Percentiles rank a stretch among this genome's conserved stretches.
Evolutionary conservation across 1,140 invertebrate genomes (phyloP).

Genomic region (Gonatopus flavifemur): DNA sequence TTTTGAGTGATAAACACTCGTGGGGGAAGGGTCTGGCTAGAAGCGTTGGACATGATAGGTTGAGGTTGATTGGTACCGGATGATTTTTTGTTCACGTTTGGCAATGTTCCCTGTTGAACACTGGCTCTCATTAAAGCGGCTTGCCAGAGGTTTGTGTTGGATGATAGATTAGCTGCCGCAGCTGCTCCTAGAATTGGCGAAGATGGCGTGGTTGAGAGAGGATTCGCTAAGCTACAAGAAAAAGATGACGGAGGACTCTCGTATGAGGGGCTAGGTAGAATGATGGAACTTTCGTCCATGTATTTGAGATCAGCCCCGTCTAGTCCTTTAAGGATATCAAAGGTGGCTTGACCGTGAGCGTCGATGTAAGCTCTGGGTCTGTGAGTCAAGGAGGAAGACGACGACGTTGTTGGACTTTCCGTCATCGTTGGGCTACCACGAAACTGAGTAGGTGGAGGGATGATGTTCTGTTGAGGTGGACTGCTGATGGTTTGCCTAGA

Average conservation of each 20-base stretch:
- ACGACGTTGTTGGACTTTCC: slow-evolving; percentile 53
- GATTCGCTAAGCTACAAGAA: slow-evolving; percentile 57
- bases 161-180: slow-evolving; percentile 46
- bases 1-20: slow-evolving; percentile 55
- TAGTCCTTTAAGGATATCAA: slow-evolving; percentile 74
- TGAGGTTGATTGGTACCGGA: slow-evolving; percentile 4
- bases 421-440: slow-evolving; percentile 68
- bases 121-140: slow-evolving; percentile 70
- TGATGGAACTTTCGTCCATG: slow-evolving; percentile 89
- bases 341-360: slow-evolving; percentile 62
- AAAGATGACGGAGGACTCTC: slow-evolving; percentile 73
- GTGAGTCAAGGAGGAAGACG: slow-evolving; percentile 62
- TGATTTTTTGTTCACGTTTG: background rate
- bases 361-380: slow-evolving; percentile 62
- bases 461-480: slow-evolving; percentile 60
- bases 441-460: slow-evolving; percentile 75
- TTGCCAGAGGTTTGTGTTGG: slow-evolving; percentile 66
- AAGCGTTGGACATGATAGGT: slow-evolving; percentile 45
- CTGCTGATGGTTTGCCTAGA: slow-evolving; percentile 19
- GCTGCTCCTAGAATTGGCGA: slow-evolving; percentile 56
- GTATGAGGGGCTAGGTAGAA: slow-evolving; percentile 72
- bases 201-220: slow-evolving; percentile 59
- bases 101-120: slow-evolving; percentile 45
- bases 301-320: slow-evolving; percentile 80
- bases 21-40: slow-evolving; percentile 53